phyloP scores from a whole-genome alignment of 2,888 invertebrate genomes.

The Leptopilina myrica region DNA sequence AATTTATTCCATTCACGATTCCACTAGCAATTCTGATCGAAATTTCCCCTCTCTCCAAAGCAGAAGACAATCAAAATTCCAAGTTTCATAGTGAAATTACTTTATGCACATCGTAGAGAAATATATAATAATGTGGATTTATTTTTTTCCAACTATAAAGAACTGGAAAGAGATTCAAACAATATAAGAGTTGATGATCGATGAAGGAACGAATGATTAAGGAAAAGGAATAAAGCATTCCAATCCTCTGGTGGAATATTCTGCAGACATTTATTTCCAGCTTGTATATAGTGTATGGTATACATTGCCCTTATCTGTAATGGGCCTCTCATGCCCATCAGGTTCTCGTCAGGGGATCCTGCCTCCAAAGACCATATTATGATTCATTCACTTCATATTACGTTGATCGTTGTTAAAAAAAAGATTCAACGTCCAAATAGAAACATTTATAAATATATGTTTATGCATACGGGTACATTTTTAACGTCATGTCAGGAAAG shows the following conservation, averaged over 20 bases:
- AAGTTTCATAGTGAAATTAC: no score
- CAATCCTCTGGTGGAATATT: constrained; percentile 4
- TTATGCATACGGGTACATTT: no score
- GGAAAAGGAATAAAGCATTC: constrained; percentile 21
- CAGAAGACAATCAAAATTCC: no score
- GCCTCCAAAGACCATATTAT: constrained; percentile 7
- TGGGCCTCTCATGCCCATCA: constrained; percentile 26
- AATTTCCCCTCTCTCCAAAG: no score
- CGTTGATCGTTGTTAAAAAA: neutral
- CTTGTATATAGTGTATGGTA: constrained; percentile 21
- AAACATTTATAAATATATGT: no score
- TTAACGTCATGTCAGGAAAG: no score
- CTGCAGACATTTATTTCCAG: constrained; percentile 38
- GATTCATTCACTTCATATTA: constrained; percentile 11
- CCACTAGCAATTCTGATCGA: no score
- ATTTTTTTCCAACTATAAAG: no score
- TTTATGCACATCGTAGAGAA: no score
- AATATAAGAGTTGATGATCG: constrained; percentile 37
- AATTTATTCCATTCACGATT: no score
- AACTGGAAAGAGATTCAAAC: neutral
- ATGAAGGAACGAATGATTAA: constrained; percentile 35
- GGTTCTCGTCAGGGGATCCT: constrained; percentile 40
- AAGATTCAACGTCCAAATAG: no score
- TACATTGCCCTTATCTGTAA: constrained; percentile 40
- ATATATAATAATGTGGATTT: no score